Base-by-base conservation (phyloP, 2,113 vertebrate species). In the Oreotrochilus melanogaster region DNA sequence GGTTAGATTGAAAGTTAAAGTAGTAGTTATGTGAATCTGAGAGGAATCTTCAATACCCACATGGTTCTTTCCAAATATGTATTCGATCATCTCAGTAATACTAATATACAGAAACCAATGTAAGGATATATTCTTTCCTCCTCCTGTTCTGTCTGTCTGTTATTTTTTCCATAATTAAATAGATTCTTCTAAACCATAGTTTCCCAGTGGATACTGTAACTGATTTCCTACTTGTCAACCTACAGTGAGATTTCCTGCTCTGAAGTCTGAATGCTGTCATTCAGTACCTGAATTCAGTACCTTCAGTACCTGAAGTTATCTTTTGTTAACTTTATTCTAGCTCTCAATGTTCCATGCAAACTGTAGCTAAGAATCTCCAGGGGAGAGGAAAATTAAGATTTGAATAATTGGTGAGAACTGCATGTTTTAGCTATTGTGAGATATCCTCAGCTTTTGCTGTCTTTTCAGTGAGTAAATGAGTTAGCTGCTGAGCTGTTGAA, bases 401-500 rank as follows among this genome's bases (percentile, higher is more conserved):
- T 93, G 78, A 92, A 89, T 96, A 96, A 95, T 76, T 70, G 78
- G 48, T 51, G 45, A 86, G 89, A 95, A 84, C 43, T 72, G 48
- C 16, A 8, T 94, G 47, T 79, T 95, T 95, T 92, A 82, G 86
- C 57, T 88, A 58, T 92, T 95, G 64, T 93, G 86, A 65, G 86
- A 65, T 91, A 88, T 11, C n/a, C 91, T 96, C 86, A 94, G 86
- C 80, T 93, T 95, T 94, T 89, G 47, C 88, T 39, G 67, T 84
- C 60, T 58, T 57, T 78, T 85, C 64, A 71, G 75, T 5, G 8
- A 88, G 69, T 74, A 89, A 96, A 87, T 79, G 67, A 78, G 72
- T 87, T 76, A 30, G 66, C 88, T 96, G 95, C 88, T 96, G 93
- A 96, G 93, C 93, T 94, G 70, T 93, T 95, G 71, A 71, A 97